Evolutionary conservation across 2,113 vertebrate species (phyloP), one percentile per base, ranked within the genome.

Genomic region (Pagrus major): DNA sequence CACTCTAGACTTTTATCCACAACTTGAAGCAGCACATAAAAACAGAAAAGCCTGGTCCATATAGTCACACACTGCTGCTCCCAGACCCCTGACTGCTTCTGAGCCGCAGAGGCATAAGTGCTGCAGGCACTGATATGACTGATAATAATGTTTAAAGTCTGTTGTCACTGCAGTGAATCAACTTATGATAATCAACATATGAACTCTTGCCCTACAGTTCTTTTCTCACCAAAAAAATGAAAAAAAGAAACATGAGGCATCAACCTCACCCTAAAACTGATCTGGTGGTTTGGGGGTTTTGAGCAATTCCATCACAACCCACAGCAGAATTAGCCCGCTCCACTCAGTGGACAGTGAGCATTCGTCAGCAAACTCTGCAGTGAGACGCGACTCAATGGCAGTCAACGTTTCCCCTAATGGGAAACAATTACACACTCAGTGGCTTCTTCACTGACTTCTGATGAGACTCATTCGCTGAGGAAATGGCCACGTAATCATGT

Each of bases 361-460:
- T 94, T 87, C 84, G 84, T 94, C 93, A 92, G 91, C 92, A 88
- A 85, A 88, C 91, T 80, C 89, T 54, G 69, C 81, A 58, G 91
- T 42, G 85, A 88, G 89, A 90, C 74, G 78, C 78, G 54, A 88
- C 84, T 87, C 80, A 56, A 80, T 87, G 83, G 90, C 85, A 82
- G 89, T 72, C 80, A 74, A 90, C 82, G 67, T 89, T 88, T 86
- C 82, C 91, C 83, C 87, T 92, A 95, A 94, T 89, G 91, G 91
- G 93, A 94, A 92, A 93, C 93, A 94, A 94, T 95, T 95, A 95
- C 94, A 94, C 93, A 95, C 90, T 93, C 87, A 85, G 88, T 93
- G 93, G 91, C 89, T 94, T 91, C 92, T 92, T 93, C 89, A 91
- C 69, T 90, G 91, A 92, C 91, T 93, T 94, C 91, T 92, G 93